phyloP scores from a whole-genome alignment of 1,140 invertebrate genomes.

The Halictus rubicundus region DNA sequence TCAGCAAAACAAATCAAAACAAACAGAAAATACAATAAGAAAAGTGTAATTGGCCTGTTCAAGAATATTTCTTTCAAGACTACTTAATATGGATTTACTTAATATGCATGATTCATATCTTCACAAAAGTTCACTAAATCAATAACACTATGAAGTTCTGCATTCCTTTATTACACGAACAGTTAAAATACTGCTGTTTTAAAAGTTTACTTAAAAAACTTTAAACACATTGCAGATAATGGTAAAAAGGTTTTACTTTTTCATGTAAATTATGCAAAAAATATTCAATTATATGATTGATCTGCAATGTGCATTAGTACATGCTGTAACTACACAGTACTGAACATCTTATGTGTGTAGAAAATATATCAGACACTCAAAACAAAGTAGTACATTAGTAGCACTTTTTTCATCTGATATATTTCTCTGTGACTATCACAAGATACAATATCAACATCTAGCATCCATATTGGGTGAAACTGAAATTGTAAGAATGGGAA shows the following conservation, averaged over 20 bases:
- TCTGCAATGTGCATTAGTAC: constrained; percentile 43
- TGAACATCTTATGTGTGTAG: constrained; percentile 13
- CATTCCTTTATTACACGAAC: constrained; percentile 16
- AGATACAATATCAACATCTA: constrained; percentile 73
- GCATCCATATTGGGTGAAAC: constrained; percentile 75
- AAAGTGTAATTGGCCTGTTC: constrained; percentile 24
- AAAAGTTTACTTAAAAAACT: constrained; percentile 4
- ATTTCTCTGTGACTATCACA: constrained; percentile 56
- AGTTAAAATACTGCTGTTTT: not conserved
- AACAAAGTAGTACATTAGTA: constrained; percentile 13
- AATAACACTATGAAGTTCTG: not conserved
- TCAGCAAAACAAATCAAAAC: constrained; percentile 28
- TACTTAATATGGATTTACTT: constrained; percentile 23
- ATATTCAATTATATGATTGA: not conserved
- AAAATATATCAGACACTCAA: constrained; percentile 55
- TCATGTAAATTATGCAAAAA: constrained; percentile 1
- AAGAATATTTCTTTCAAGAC: constrained; percentile 3
- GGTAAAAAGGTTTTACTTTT: not conserved
- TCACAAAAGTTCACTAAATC: not conserved
- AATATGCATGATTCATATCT: constrained; percentile 1
- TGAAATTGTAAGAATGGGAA: constrained; percentile 73
- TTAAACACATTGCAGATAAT: constrained; percentile 20
- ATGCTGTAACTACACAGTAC: constrained; percentile 66
- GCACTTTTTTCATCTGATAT: constrained; percentile 47
- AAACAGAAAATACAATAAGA: constrained; percentile 29